Evolutionary conservation across 2,888 invertebrate genomes (phyloP).

Genomic region (Lasioglossum calceatum): DNA sequence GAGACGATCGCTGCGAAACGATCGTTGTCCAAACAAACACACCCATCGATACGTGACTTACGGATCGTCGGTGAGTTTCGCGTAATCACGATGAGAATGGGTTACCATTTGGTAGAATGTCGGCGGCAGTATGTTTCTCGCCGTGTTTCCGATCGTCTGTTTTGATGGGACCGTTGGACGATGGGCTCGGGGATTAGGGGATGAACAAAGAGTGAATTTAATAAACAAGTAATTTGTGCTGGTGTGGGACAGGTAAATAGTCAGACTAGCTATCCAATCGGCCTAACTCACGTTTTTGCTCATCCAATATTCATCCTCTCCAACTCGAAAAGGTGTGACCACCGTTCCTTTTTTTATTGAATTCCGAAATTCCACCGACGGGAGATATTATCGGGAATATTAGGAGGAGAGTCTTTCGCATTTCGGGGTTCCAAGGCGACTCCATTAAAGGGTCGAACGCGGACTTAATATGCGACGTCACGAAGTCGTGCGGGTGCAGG

Average conservation of each 20-base stretch:
- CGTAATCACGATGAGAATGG: conserved; percentile 58
- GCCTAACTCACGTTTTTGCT: not conserved
- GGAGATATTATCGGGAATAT: conserved; percentile 73
- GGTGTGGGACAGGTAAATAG: too few species aligned
- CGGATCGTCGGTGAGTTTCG: conserved; percentile 62
- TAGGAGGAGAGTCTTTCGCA: conserved; percentile 65
- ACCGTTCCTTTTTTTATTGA: conserved; percentile 19
- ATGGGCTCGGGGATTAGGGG: not conserved
- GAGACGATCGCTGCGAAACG: conserved; percentile 69
- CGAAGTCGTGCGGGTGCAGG: conserved; percentile 67
- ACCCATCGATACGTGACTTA: conserved; percentile 78
- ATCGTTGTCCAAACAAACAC: conserved; percentile 84
- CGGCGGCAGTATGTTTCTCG: not conserved
- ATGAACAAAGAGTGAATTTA: not conserved
- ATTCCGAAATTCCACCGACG: conserved; percentile 48
- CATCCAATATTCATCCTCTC: not conserved
- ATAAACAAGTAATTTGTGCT: not conserved
- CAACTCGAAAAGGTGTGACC: not conserved
- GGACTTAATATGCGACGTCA: conserved; percentile 81
- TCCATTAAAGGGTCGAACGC: conserved; percentile 78
- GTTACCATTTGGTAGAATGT: conserved; percentile 6
- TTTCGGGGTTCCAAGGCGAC: conserved; percentile 65
- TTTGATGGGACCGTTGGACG: not conserved
- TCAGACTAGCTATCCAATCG: not conserved
- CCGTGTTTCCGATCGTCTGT: not conserved